Evolutionary conservation across 1,140 invertebrate species (phyloP).

Genomic region (Mycetomoellerius zeteki): DNA sequence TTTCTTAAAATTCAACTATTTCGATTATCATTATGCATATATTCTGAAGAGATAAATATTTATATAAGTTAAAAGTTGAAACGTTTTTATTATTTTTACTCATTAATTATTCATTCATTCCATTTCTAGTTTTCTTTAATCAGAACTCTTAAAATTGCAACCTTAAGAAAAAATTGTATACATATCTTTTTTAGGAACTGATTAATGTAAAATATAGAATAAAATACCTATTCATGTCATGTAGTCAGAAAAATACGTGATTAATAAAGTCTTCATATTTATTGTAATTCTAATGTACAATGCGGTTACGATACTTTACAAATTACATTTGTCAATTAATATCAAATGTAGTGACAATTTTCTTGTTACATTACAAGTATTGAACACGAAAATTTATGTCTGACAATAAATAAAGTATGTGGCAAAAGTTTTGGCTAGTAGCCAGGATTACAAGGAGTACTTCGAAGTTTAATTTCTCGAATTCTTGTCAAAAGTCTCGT

Average conservation of each 20-base stretch:
- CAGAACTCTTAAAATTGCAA: neutral
- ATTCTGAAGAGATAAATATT: neutral
- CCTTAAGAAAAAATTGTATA: neutral
- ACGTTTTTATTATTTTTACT: neutral
- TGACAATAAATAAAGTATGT: conserved; percentile 67
- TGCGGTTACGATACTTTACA: neutral
- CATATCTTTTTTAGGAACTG: neutral
- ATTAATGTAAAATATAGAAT: neutral
- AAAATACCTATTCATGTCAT: neutral
- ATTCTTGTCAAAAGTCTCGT: conserved; percentile 74
- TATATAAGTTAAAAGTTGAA: neutral
- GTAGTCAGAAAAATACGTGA: conserved; percentile 19
- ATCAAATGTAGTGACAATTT: conserved; percentile 5
- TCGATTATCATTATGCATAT: neutral
- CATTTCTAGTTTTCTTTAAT: neutral
- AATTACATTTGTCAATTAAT: conserved; percentile 27
- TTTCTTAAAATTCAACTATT: neutral
- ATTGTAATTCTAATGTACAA: neutral
- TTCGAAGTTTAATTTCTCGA: conserved; percentile 83
- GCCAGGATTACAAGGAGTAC: conserved; percentile 82
- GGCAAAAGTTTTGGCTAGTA: conserved; percentile 77
- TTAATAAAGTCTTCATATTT: neutral
- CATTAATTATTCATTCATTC: neutral
- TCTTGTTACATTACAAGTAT: conserved; percentile 10
- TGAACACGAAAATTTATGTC: conserved; percentile 33